Conservation (phyloP, 2,888 invertebrate genomes). For the Pilophorus perplexus region DNA sequence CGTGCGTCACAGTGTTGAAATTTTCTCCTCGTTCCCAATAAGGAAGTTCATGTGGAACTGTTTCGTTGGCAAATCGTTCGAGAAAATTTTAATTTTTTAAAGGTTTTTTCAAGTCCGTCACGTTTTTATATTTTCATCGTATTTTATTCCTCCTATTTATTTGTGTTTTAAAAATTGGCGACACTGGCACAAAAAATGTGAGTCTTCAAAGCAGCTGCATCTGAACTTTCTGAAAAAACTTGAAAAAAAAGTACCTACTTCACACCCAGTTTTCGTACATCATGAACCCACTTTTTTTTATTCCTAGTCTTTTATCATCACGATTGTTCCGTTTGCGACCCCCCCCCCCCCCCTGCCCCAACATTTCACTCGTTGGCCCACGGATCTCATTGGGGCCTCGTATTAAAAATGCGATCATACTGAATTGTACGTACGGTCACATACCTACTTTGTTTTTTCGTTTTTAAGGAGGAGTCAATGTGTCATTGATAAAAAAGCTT, state of each 20-base stretch:
- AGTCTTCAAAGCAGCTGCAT: not conserved
- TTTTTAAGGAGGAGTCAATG: slow-evolving; percentile 25
- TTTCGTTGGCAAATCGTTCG: no score
- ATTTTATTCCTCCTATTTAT: no score
- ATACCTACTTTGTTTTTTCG: not conserved
- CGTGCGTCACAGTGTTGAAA: no score
- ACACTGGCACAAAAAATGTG: slow-evolving; percentile 15
- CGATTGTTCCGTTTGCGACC: slow-evolving; percentile 22
- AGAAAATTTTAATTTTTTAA: no score
- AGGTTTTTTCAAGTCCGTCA: no score
- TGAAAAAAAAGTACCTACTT: not conserved
- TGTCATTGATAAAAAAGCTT: slow-evolving; percentile 40
- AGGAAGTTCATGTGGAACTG: no score
- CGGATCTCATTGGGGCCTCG: slow-evolving; percentile 39
- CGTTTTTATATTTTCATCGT: no score
- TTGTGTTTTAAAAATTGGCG: slow-evolving; percentile 7
- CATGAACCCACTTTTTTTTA: no score
- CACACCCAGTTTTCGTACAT: not conserved
- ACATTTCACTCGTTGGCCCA: slow-evolving; percentile 22
- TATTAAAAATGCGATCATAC: no score
- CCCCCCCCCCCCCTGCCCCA: no score
- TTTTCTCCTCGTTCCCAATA: no score
- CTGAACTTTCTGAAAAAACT: slow-evolving; percentile 6
- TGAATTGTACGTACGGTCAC: no score
- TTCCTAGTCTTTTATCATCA: slow-evolving; percentile 37